Base-by-base conservation (phyloP, 2,888 invertebrate genomes). In the Xanthia icteritia region DNA sequence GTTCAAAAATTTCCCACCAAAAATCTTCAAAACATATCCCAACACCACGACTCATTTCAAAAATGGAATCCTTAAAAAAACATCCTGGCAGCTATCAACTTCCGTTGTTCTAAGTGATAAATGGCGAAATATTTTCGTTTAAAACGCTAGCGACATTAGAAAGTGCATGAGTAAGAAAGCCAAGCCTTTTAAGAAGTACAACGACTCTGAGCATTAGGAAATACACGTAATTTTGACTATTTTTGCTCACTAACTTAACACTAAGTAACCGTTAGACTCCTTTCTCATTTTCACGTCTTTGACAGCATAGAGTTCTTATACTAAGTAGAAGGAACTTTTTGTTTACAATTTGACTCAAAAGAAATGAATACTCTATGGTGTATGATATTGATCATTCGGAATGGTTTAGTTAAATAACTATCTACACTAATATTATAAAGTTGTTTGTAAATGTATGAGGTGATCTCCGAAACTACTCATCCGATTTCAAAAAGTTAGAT, bases 91-190 rank as follows among this genome's bases (percentile, higher is more conserved):
- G 64, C 66, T 82, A 80, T 74, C 71, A 56, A 75, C 71, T 54
- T 64, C 65, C 76, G 60, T 66, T 45, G 76, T 73, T 63, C 27
- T 72, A 66, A 58, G 71, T 77, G 72, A 73, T 67, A 81, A 73
- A 75, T 75, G 75, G 45, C 17, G 42, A 74, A 75, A 81, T 79
- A 61, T 78, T 77, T 80, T 74, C 65, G 72, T 81, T 83, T 69
- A 70, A 79, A 82, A 74, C 39, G 65, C 39, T 45, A 56, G 60
- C 64, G 64, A 69, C 77, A 83, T 87, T 86, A 82, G 88, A 87
- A 87, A 87, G 88, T 79, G 68, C 51, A 70, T 78, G 81, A 83
- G 74, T 81, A 83, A 80, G 68, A 70, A 70, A 73, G 75, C 77
- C 71, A 71, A 83, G 76, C 84, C 80, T 83, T 79, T 51, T 72